Base-by-base conservation (phyloP, 2,113 vertebrate genomes). In the Stictonetta naevosa region DNA sequence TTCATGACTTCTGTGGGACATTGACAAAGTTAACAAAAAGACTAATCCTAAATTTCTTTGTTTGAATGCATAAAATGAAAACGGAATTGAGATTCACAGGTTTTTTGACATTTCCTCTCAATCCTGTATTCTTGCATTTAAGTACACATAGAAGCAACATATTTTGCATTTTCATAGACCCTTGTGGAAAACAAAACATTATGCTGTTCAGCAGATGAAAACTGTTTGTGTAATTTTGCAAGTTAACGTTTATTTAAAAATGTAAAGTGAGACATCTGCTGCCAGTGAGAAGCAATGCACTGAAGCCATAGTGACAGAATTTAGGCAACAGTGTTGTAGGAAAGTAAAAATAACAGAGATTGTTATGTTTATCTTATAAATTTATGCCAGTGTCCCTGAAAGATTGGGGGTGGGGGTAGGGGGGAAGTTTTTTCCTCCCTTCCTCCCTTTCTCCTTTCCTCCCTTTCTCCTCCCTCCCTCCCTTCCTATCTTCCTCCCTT, bases 211-310 rank as follows among this genome's bases (percentile, higher is more conserved):
- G 22, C 58, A 53, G 19, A 34, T 52, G 15, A 79, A 72, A 90
- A 31, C 17, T 71, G 14, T 42, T 67, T 4, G 4, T 58, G 38
- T 28, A 8, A 28, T 85, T 93, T 69, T 10, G 4, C 46, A 80
- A 8, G 23, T 31, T 20, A 46, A 7, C 21, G 4, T 36, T 33
- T 79, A 26, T 62, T 72, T 52, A 40, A 34, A 88, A 66, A 66
- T 55, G 22, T 26, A 1, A 40, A 76, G 13, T 67, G 19, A 29
- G 93, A 91, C 94, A 93, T 88, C 93, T 96, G 72, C 90, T 93
- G 96, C 50, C 63, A 52, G 42, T 1, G 2, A 90, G 68, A 56
- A 38, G 87, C 53, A 89, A 26, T 77, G 55, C 91, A 71, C 40
- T n/a, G 28, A 59, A 68, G 58, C 23, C 14, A 9, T 21, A 10